Percentiles rank a stretch among this genome's conserved stretches.
Conservation (phyloP, 2,113 vertebrate species). For the Cettia cetti region DNA sequence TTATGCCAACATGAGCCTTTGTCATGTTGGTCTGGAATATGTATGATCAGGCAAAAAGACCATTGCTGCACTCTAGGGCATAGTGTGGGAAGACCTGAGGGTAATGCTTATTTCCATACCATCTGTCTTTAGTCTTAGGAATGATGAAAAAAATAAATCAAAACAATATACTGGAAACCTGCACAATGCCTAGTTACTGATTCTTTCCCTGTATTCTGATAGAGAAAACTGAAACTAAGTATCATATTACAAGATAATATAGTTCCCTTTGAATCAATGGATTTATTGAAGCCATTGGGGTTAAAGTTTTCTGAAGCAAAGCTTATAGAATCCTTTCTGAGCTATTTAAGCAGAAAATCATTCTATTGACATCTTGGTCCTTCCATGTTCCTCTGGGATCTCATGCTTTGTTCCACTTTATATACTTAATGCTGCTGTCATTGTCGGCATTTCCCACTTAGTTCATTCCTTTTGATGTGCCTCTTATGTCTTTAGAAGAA, state of each 20-base stretch:
- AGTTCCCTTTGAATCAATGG: background rate
- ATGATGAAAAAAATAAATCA: background rate
- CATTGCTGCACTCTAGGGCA: background rate
- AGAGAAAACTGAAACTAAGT: background rate
- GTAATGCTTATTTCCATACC: background rate
- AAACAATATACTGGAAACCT: background rate
- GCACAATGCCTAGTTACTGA: background rate
- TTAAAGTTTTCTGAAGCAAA: slow-evolving; percentile 16
- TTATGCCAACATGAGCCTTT: background rate
- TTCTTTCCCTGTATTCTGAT: background rate
- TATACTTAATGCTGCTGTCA: slow-evolving; percentile 15
- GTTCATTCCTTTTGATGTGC: background rate
- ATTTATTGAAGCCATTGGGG: background rate
- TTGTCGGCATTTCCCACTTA: background rate
- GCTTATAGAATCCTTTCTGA: slow-evolving; percentile 7
- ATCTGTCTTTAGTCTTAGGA: background rate
- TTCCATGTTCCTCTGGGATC: background rate
- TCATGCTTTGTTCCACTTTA: background rate
- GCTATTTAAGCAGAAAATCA: slow-evolving; percentile 32
- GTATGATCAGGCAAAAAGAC: background rate
- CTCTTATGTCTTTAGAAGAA: background rate
- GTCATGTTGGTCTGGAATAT: background rate
- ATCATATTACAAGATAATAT: background rate
- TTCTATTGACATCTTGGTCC: background rate
- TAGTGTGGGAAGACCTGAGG: background rate